These are phyloP conservation scores for Puntigrus tetrazona DNA, from an alignment of 2,113 vertebrate species.

Conservation along the genomic window DNA sequence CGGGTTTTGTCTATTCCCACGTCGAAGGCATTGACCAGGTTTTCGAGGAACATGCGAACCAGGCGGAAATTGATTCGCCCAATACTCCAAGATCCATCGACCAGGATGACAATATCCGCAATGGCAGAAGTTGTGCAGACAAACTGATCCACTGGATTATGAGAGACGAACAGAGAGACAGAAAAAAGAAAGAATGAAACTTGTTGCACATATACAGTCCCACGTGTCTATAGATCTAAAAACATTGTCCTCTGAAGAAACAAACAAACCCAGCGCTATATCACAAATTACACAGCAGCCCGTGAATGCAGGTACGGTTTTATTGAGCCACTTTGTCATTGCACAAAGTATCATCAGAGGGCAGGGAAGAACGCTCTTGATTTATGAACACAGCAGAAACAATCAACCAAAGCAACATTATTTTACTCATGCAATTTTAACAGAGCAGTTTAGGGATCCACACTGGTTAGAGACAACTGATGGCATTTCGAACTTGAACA, in stretches of 20 bases:
- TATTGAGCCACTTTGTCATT: constrained; percentile 41
- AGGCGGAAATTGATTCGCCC: constrained; percentile 95
- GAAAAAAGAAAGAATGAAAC: background rate
- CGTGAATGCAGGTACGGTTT: background rate
- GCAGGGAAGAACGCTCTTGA: constrained; percentile 13
- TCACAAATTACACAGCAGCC: constrained; percentile 13
- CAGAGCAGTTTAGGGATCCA: constrained; percentile 22
- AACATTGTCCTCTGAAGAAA: background rate
- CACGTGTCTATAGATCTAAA: background rate
- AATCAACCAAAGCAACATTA: constrained; percentile 13
- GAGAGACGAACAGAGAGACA: constrained; percentile 26
- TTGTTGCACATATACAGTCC: background rate
- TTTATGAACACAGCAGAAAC: constrained; percentile 1
- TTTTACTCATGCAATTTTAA: constrained; percentile 21
- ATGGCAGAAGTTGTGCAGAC: constrained; percentile 86
- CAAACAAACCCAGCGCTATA: background rate
- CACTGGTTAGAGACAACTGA: constrained; percentile 25
- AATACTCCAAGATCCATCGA: constrained; percentile 98
- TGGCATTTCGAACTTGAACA: background rate
- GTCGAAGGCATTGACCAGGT: constrained; percentile 90
- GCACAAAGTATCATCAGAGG: background rate
- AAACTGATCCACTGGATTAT: constrained; percentile 80
- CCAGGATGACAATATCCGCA: constrained; percentile 94
- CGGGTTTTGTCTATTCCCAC: constrained; percentile 90
- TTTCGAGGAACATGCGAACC: constrained; percentile 93